A percentile compares a stretch with the other conserved stretches of the same genome.
phyloP scores from a whole-genome alignment of 23 tunicate species.

The Ciona savignyi region DNA sequence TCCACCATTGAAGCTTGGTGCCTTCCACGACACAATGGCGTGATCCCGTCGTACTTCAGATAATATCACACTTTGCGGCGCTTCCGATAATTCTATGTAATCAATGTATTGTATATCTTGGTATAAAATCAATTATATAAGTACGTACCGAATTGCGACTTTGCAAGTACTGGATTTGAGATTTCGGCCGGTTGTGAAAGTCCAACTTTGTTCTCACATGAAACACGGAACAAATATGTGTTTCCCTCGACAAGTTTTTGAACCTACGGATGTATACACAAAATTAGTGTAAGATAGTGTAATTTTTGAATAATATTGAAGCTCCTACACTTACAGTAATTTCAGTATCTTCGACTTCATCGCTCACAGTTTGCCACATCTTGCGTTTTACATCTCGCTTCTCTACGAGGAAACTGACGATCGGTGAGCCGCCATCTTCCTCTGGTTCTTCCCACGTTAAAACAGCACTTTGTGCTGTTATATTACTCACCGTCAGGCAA shows the following conservation, averaged over 20 bases:
- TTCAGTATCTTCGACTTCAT: slow-evolving; percentile 44
- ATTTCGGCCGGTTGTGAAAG: slow-evolving; percentile 69
- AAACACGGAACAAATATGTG: slow-evolving; percentile 65
- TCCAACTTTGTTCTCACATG: slow-evolving; percentile 88
- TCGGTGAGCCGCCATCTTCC: slow-evolving; percentile 87
- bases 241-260: slow-evolving; percentile 57
- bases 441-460: slow-evolving; percentile 89
- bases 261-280: slow-evolving; percentile 30
- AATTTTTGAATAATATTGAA: neutral
- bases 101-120: neutral
- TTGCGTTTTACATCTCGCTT: slow-evolving; percentile 70
- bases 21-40: slow-evolving; percentile 65
- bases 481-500: slow-evolving; percentile 48
- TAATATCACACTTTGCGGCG: slow-evolving; percentile 60
- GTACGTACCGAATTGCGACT: slow-evolving; percentile 76
- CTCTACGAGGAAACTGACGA: slow-evolving; percentile 65
- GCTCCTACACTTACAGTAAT: slow-evolving; percentile 42
- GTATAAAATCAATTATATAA: no score
- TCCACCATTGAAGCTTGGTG: slow-evolving; percentile 85
- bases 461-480: slow-evolving; percentile 49
- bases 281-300: neutral
- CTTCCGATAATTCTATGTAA: slow-evolving; percentile 36
- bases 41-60: slow-evolving; percentile 46
- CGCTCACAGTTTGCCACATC: slow-evolving; percentile 83
- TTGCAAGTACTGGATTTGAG: slow-evolving; percentile 50